phyloP scores from a whole-genome alignment of 1,140 invertebrate genomes.

The Oncopeltus fasciatus region DNA sequence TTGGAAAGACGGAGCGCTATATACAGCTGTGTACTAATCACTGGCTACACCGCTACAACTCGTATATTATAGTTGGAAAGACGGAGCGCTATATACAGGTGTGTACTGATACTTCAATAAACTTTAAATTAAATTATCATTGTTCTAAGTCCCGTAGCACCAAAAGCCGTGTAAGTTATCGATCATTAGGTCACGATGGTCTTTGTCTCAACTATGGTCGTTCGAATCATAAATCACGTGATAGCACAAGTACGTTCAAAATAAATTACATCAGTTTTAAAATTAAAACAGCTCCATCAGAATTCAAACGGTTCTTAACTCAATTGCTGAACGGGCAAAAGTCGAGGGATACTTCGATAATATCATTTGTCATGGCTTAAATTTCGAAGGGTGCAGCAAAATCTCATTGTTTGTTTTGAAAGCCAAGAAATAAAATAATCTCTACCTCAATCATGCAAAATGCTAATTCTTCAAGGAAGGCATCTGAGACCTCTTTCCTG shows the following conservation, averaged over 20 bases:
- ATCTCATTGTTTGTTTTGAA: slow-evolving; percentile 15
- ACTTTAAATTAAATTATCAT: too few species aligned
- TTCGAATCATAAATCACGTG: not conserved
- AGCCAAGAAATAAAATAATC: not conserved
- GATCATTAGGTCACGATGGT: not conserved
- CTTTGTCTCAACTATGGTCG: not conserved
- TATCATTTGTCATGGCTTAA: slow-evolving; percentile 3
- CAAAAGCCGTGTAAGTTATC: not conserved
- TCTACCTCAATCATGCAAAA: not conserved
- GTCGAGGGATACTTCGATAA: slow-evolving; percentile 9
- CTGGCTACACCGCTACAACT: too few species aligned
- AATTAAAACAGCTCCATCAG: slow-evolving; percentile 9
- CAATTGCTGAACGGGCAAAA: slow-evolving; percentile 3
- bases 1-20: too few species aligned
- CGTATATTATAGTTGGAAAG: too few species aligned
- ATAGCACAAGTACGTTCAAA: not conserved
- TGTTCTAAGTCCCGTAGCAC: not conserved
- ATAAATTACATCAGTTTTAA: slow-evolving; percentile 9
- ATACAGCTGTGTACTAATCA: too few species aligned
- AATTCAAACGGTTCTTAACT: slow-evolving; percentile 7
- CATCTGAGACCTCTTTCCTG: slow-evolving; percentile 28
- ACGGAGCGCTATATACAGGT: too few species aligned
- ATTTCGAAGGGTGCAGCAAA: not conserved
- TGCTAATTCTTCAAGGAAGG: slow-evolving; percentile 1
- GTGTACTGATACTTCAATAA: too few species aligned